Evolutionary conservation across 2,113 vertebrate species (phyloP).

Genomic region (Salminus brasiliensis): DNA sequence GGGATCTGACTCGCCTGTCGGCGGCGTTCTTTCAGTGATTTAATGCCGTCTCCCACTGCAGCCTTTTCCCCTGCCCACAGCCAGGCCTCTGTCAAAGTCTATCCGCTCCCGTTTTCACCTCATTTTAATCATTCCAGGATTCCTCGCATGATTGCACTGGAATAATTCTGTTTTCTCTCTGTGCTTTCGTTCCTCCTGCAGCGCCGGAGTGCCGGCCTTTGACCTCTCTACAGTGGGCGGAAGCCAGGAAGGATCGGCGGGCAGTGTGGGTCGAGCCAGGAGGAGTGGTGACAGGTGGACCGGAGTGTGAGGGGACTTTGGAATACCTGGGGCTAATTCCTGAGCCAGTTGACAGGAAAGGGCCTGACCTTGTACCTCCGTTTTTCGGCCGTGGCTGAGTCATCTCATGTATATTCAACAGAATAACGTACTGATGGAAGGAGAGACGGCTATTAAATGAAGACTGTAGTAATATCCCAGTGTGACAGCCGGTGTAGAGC

Average conservation of each 20-base stretch:
- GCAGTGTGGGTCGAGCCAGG: conserved; percentile 55
- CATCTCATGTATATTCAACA: background rate
- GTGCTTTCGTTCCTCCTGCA: conserved; percentile 62
- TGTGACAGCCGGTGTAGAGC: too few species aligned
- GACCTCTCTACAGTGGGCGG: conserved; percentile 36
- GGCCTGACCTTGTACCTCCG: background rate
- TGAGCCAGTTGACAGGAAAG: background rate
- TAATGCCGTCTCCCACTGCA: conserved; percentile 49
- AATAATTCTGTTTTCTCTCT: conserved; percentile 63
- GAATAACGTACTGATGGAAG: background rate
- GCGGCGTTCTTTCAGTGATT: conserved; percentile 56
- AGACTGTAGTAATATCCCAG: too few species aligned
- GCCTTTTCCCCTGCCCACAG: conserved; percentile 45
- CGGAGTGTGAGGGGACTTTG: conserved; percentile 56
- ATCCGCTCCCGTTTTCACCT: conserved; percentile 58
- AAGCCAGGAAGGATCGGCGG: conserved; percentile 54
- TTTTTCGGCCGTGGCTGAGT: background rate
- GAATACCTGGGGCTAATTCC: conserved; percentile 33
- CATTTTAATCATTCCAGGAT: conserved; percentile 51
- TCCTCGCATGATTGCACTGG: conserved; percentile 56
- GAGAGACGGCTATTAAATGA: background rate
- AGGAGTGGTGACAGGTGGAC: conserved; percentile 47
- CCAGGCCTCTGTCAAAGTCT: conserved; percentile 62
- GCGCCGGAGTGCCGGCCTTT: conserved; percentile 57
- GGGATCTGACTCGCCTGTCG: conserved; percentile 37